phyloP scores from a whole-genome alignment of 1,140 invertebrate genomes.

The Drosophila obscura region DNA sequence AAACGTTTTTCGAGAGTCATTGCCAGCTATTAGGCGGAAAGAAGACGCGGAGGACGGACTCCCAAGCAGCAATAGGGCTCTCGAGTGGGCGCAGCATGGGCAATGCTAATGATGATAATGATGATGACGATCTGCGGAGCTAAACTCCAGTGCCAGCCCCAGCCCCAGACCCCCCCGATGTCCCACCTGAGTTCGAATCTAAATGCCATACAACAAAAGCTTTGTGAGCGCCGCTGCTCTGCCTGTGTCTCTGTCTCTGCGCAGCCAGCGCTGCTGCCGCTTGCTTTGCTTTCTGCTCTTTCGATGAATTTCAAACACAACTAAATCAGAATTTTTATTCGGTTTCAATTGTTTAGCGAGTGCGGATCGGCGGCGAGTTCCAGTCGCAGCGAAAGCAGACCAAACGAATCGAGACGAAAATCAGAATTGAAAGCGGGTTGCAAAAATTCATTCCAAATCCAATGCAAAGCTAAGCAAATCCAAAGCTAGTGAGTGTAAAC shows the following conservation, averaged over 20 bases:
- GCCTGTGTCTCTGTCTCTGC: constrained; percentile 36
- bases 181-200: constrained; percentile 51
- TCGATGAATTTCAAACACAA: constrained; percentile 82
- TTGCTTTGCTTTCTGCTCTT: constrained; percentile 69
- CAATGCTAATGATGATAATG: constrained; percentile 65
- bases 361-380: constrained; percentile 71
- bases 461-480: constrained; percentile 34
- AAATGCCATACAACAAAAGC: constrained; percentile 49
- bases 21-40: constrained; percentile 52
- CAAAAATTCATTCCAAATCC: constrained; percentile 12
- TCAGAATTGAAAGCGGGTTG: constrained; percentile 19
- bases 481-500: constrained; percentile 16
- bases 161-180: constrained; percentile 11
- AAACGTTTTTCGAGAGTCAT: constrained; percentile 75
- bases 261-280: constrained; percentile 30
- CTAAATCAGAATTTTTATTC: constrained; percentile 84
- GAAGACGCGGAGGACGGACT: constrained; percentile 19
- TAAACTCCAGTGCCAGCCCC: constrained; percentile 43
- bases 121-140: constrained; percentile 72
- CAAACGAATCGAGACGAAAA: constrained; percentile 51
- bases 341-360: constrained; percentile 84
- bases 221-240: constrained; percentile 13
- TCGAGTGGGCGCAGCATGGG: constrained; percentile 53
- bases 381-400: constrained; percentile 33
- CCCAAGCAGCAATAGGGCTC: constrained; percentile 22